Percentiles rank a stretch among this genome's conserved stretches.
These are phyloP conservation scores for Saimiri boliviensis DNA, from an alignment of 2,113 vertebrate genomes.

Conservation along the genomic window DNA sequence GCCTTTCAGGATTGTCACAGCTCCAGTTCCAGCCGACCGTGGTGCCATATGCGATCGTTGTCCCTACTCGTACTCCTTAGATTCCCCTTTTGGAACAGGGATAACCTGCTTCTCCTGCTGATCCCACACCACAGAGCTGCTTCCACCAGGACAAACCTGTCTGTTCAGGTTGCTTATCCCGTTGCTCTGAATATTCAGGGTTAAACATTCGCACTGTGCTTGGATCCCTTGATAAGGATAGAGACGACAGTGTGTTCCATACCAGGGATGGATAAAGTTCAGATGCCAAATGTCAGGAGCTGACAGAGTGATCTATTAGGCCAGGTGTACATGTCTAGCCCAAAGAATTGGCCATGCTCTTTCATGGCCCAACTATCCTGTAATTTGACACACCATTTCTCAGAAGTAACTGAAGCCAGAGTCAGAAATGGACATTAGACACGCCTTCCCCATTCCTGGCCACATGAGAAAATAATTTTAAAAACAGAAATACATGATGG, in stretches of 20 bases:
- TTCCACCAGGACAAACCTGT: not conserved
- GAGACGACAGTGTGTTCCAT: not conserved
- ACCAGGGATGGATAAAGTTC: not conserved
- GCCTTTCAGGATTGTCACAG: not conserved
- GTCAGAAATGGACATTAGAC: not conserved
- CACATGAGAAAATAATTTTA: not conserved
- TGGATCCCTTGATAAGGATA: not conserved
- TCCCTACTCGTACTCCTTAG: not conserved
- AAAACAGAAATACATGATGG: not conserved
- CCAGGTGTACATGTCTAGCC: not conserved
- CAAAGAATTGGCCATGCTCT: not conserved
- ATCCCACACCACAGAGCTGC: too few species aligned
- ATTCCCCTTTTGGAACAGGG: not conserved
- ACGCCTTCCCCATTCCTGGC: not conserved
- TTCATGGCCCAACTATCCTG: not conserved
- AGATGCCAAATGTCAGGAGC: not conserved
- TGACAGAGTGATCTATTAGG: slow-evolving; percentile 25
- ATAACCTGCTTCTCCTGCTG: not conserved
- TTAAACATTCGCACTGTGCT: too few species aligned
- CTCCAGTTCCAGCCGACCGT: not conserved
- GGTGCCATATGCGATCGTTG: accelerated
- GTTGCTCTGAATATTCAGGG: not conserved
- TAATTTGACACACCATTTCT: slow-evolving; percentile 3
- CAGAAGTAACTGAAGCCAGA: not conserved
- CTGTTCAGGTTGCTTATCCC: not conserved